Conservation (phyloP, 2,888 invertebrate species). For the Ferrisia virgata region DNA sequence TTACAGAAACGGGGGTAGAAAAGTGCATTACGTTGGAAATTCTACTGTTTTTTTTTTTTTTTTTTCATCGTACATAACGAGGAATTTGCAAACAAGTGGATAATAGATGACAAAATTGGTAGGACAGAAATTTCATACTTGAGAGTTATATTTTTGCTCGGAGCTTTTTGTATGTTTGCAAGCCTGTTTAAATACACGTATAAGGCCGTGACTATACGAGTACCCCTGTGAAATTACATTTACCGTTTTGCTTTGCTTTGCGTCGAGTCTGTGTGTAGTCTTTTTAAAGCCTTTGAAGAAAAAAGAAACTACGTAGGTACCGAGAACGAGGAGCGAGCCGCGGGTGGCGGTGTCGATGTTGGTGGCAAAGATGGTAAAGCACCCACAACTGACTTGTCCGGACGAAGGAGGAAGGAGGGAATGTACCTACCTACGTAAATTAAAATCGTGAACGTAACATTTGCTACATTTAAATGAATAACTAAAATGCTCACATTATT, state of each 20-base stretch:
- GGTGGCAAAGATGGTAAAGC: too few relatives aligned
- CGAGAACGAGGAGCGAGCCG: neutral
- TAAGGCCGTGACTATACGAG: neutral
- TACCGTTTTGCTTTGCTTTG: neutral
- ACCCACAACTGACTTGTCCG: neutral
- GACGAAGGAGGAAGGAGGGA: neutral
- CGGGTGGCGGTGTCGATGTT: too few relatives aligned
- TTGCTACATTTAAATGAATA: neutral
- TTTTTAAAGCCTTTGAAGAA: neutral
- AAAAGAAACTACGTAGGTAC: neutral
- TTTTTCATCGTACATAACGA: neutral
- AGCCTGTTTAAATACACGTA: neutral
- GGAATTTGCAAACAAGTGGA: neutral
- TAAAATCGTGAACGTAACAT: neutral
- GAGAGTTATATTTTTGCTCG: neutral
- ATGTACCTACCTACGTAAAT: neutral
- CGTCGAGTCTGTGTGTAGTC: neutral
- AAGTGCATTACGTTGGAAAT: neutral
- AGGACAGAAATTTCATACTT: neutral
- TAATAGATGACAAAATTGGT: too few relatives aligned
- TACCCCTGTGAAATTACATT: neutral
- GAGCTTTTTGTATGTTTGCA: neutral
- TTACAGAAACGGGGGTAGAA: neutral
- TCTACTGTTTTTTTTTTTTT: neutral
- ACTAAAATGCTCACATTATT: constrained; percentile 9